Percentiles rank a stretch among this genome's conserved stretches.
phyloP scores from a whole-genome alignment of 2,113 vertebrate genomes.

The Centropus unirufus region DNA sequence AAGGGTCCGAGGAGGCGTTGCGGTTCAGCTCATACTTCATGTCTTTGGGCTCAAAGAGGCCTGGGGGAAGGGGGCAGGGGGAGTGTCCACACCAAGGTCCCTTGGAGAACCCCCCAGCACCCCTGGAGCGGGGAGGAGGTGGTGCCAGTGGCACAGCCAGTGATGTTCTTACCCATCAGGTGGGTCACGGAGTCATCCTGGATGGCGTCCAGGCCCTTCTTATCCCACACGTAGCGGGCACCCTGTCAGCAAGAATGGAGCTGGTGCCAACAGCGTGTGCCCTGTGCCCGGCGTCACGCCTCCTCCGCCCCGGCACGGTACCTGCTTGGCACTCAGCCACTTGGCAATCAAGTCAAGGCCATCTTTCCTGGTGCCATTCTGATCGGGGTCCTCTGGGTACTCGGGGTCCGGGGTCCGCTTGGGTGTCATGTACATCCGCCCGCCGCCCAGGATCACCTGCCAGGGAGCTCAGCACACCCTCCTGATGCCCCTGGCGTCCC shows the following conservation, averaged over 20 bases:
- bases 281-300: fast-evolving
- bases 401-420: conserved; percentile 83
- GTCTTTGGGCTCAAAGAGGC: conserved; percentile 92
- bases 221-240: conserved; percentile 91
- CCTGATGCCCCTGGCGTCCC: fast-evolving
- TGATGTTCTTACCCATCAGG: conserved; percentile 85
- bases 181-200: conserved; percentile 79
- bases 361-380: conserved; percentile 83
- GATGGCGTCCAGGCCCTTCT: conserved; percentile 78
- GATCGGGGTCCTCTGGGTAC: conserved; percentile 76
- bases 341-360: conserved; percentile 81
- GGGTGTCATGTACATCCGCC: conserved; percentile 92
- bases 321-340: conserved; percentile 84
- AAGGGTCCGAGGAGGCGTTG: conserved; percentile 80
- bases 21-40: conserved; percentile 87
- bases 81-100: fast-evolving
- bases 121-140: not conserved
- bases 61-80: conserved; percentile 50
- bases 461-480: not conserved
- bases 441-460: conserved; percentile 93
- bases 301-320: not conserved
- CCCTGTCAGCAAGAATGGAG: conserved; percentile 73
- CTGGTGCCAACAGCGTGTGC: fast-evolving
- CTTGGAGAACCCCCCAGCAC: fast-evolving
- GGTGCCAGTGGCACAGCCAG: not conserved